phyloP scores from a whole-genome alignment of 35 echinoderm and acorn worm genomes.

The Heliocidaris erythrogramma region DNA sequence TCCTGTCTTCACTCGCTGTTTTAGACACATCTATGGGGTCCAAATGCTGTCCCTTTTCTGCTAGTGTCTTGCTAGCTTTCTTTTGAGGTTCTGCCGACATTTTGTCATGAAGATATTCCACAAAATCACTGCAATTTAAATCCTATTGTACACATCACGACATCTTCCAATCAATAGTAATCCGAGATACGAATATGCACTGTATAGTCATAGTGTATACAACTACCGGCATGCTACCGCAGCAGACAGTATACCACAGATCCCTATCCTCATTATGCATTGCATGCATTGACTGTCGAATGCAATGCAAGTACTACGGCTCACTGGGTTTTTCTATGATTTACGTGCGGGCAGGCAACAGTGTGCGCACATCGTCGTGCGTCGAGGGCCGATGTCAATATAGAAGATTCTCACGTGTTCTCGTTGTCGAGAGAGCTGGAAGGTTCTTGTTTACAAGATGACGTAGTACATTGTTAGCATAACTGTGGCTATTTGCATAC shows the following conservation, averaged over 20 bases:
- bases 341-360: not conserved
- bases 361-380: not conserved
- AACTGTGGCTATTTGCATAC: not conserved
- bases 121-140: not conserved
- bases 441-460: not conserved
- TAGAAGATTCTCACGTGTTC: not conserved
- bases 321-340: not conserved
- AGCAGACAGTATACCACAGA: too few species aligned
- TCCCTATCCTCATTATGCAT: too few species aligned
- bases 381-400: not conserved
- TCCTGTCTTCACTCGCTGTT: not conserved
- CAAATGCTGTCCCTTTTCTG: conserved; percentile 33
- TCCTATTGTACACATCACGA: too few species aligned
- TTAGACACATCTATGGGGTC: not conserved
- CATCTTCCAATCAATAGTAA: not conserved
- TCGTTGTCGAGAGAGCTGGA: not conserved
- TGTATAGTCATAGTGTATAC: not conserved
- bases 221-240: not conserved
- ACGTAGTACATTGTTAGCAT: conserved; percentile 25
- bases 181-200: not conserved
- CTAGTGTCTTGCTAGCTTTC: not conserved
- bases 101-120: not conserved
- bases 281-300: too few species aligned
- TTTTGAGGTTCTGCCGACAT: not conserved
- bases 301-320: too few species aligned